A percentile compares a stretch with the other conserved stretches of the same genome.
These are phyloP conservation scores for Syngnathus rostellatus DNA, from an alignment of 2,797 vertebrate species.

Conservation along the genomic window DNA sequence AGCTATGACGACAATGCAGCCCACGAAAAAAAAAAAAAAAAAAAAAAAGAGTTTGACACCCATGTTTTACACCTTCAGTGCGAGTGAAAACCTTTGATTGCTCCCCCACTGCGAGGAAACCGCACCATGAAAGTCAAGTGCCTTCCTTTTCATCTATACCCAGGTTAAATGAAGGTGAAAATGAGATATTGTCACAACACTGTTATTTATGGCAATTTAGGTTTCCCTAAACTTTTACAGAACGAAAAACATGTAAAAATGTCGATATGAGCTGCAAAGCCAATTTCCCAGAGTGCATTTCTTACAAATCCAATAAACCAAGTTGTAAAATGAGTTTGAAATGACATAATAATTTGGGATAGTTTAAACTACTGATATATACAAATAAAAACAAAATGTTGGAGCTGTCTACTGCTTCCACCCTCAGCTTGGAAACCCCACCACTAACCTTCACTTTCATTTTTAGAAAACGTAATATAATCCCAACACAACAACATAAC, in stretches of 20 bases:
- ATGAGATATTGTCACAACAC: not conserved
- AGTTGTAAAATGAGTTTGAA: not conserved
- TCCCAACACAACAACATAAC: not conserved
- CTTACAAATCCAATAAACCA: not conserved
- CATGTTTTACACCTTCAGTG: not conserved
- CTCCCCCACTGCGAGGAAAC: not conserved
- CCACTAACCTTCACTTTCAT: not conserved
- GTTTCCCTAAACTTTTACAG: not conserved
- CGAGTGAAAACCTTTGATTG: slow-evolving; percentile 2
- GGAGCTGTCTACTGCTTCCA: not conserved
- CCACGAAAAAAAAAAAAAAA: too few species aligned
- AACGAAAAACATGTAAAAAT: too few species aligned
- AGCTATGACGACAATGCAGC: too few species aligned
- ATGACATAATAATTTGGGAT: not conserved
- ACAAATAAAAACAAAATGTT: too few species aligned
- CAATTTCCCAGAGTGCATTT: not conserved
- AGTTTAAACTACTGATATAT: not conserved
- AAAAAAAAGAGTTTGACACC: too few species aligned
- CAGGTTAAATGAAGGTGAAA: not conserved
- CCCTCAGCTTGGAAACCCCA: not conserved
- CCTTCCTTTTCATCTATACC: not conserved
- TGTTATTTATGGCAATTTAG: not conserved
- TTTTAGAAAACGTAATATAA: not conserved
- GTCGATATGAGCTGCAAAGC: too few species aligned
- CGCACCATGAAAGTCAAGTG: not conserved